phyloP scores from a whole-genome alignment of 30 jellyfish, hydroid and myxozoan genomes.

The Hydractinia symbiolongicarpus region DNA sequence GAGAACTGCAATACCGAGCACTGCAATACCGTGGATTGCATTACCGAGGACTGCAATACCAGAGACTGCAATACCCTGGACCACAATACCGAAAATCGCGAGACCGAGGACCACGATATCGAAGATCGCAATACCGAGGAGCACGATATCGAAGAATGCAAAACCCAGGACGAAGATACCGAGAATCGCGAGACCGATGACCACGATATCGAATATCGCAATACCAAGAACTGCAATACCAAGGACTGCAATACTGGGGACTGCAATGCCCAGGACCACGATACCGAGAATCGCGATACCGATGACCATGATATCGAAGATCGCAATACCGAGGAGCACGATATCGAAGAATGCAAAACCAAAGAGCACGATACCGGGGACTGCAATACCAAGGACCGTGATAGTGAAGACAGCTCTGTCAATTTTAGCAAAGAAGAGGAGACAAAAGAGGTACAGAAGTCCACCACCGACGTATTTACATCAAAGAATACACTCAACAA shows the following conservation, averaged over 20 bases:
- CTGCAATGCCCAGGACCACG: not conserved
- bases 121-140: not conserved
- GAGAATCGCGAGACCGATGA: not conserved
- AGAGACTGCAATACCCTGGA: not conserved
- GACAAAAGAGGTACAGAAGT: too few relatives aligned
- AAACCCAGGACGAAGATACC: not conserved
- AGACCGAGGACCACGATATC: not conserved
- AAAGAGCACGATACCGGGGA: not conserved
- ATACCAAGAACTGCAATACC: not conserved
- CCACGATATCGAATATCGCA: not conserved
- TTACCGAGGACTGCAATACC: not conserved
- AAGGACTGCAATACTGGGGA: not conserved
- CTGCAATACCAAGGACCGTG: not conserved
- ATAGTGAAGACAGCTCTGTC: not conserved
- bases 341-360: not conserved
- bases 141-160: not conserved
- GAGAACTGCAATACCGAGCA: not conserved
- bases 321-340: not conserved
- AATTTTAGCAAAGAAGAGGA: not conserved
- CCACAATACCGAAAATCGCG: not conserved
- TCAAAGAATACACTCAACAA: too few relatives aligned
- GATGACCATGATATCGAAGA: not conserved
- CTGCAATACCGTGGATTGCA: not conserved
- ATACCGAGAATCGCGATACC: not conserved
- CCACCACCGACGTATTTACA: too few relatives aligned